Percentiles rank a stretch among this genome's conserved stretches.
Conservation (phyloP, 2,113 vertebrate species). For the Thomomys bottae region DNA sequence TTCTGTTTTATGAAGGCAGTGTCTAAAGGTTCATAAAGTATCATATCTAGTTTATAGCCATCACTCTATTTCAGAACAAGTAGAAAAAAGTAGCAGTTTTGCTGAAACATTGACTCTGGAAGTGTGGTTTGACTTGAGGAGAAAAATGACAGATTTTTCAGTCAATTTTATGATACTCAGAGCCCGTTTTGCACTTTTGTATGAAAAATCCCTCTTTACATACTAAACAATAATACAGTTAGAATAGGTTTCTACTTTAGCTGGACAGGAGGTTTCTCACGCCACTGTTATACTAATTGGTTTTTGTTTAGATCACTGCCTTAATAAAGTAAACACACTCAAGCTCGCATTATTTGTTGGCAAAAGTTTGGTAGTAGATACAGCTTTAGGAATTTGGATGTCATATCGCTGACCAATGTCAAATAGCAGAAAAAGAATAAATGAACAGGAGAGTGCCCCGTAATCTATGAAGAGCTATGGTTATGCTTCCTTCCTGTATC, state of each 20-base stretch:
- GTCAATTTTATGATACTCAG: background rate
- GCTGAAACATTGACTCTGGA: background rate
- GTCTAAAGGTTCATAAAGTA: background rate
- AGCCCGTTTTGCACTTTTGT: background rate
- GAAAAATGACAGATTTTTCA: background rate
- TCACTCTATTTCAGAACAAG: conserved; percentile 17
- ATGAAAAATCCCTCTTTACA: background rate
- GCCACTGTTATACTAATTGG: background rate
- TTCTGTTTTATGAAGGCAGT: conserved; percentile 19
- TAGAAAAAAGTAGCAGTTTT: background rate
- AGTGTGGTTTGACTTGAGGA: background rate
- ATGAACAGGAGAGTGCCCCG: background rate
- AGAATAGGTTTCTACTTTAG: background rate
- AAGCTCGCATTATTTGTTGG: background rate
- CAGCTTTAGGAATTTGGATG: background rate
- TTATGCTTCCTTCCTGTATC: background rate
- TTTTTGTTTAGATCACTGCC: background rate
- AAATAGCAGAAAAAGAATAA: conserved; percentile 9
- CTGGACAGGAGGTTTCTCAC: background rate
- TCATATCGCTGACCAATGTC: background rate
- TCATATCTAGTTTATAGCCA: too few relatives aligned
- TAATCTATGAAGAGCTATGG: background rate
- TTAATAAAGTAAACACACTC: conserved; percentile 3
- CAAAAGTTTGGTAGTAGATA: background rate
- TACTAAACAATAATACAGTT: background rate